A percentile compares a stretch with the other conserved stretches of the same genome.
Conservation (phyloP, 1,140 invertebrate species). For the Drosophila novamexicana region DNA sequence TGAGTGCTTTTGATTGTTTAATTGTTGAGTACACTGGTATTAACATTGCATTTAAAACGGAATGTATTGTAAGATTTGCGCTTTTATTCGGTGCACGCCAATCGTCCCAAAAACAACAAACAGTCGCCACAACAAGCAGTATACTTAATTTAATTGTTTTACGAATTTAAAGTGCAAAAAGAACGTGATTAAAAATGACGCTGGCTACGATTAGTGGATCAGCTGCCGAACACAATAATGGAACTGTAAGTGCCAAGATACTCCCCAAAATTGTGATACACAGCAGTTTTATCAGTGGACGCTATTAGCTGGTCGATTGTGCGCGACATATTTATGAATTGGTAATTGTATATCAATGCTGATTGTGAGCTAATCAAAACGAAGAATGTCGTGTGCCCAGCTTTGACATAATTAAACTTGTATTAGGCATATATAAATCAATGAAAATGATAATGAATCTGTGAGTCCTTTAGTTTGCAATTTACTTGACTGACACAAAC, state of each 20-base stretch:
- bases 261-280: conserved; percentile 24
- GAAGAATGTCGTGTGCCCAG: conserved; percentile 5
- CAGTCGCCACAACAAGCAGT: conserved; percentile 38
- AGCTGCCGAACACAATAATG: conserved; percentile 26
- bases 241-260: conserved; percentile 53
- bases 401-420: conserved; percentile 20
- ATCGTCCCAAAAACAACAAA: conserved; percentile 58
- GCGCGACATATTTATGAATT: conserved; percentile 29
- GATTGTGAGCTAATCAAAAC: conserved; percentile 16
- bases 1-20: conserved; percentile 54
- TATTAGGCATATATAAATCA: conserved; percentile 19
- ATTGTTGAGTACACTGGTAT: conserved; percentile 39
- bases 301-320: conserved; percentile 13
- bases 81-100: conserved; percentile 60
- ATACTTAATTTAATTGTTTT: conserved; percentile 56
- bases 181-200: conserved; percentile 42
- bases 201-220: conserved; percentile 58
- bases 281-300: conserved; percentile 21
- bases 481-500: background rate
- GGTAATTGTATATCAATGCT: conserved; percentile 9
- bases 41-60: conserved; percentile 57
- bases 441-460: background rate
- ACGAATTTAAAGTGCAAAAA: conserved; percentile 12
- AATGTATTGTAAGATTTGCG: conserved; percentile 61
- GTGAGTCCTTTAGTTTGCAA: conserved; percentile 1